A percentile compares a stretch with the other conserved stretches of the same genome.
These are phyloP conservation scores for Whitmania pigra DNA, from an alignment of 1,140 invertebrate species.

Conservation along the genomic window DNA sequence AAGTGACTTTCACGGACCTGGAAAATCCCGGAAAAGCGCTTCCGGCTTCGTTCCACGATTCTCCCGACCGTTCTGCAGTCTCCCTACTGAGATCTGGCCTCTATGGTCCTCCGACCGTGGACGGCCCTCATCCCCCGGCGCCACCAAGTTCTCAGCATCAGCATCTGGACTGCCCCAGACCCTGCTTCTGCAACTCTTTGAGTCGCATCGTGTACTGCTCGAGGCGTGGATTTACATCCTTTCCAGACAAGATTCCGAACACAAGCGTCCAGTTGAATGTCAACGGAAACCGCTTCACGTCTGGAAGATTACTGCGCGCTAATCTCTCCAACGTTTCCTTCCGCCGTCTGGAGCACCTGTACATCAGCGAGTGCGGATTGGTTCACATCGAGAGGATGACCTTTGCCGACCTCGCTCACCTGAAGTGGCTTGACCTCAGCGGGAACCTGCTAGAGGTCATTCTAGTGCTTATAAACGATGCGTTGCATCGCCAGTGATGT, in stretches of 20 bases:
- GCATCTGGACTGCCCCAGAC: slow-evolving; percentile 30
- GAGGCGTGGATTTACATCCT: slow-evolving; percentile 32
- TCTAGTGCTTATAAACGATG: slow-evolving; percentile 24
- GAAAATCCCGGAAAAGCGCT: too few species aligned
- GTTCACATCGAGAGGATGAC: slow-evolving; percentile 35
- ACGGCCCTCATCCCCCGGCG: slow-evolving; percentile 9
- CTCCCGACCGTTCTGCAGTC: too few species aligned
- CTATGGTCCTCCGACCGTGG: background rate
- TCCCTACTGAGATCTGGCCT: background rate
- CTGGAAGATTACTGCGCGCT: slow-evolving; percentile 28
- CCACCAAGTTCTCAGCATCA: background rate
- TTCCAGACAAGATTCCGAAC: slow-evolving; percentile 36
- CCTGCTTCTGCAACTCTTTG: slow-evolving; percentile 36
- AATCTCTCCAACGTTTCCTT: slow-evolving; percentile 34
- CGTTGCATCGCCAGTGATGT: slow-evolving; percentile 12
- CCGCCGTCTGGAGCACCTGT: slow-evolving; percentile 34
- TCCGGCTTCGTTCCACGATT: too few species aligned
- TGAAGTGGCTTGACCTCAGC: slow-evolving; percentile 39
- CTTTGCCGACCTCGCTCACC: slow-evolving; percentile 33
- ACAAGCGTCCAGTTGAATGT: slow-evolving; percentile 37
- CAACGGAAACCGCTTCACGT: slow-evolving; percentile 36
- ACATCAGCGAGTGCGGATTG: slow-evolving; percentile 38
- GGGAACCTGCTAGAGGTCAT: slow-evolving; percentile 33
- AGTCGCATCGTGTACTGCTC: slow-evolving; percentile 37
- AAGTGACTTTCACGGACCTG: too few species aligned